Percentiles rank a stretch among this genome's conserved stretches.
These are phyloP conservation scores for Agrotis puta DNA, from an alignment of 2,888 invertebrate species.

Conservation along the genomic window DNA sequence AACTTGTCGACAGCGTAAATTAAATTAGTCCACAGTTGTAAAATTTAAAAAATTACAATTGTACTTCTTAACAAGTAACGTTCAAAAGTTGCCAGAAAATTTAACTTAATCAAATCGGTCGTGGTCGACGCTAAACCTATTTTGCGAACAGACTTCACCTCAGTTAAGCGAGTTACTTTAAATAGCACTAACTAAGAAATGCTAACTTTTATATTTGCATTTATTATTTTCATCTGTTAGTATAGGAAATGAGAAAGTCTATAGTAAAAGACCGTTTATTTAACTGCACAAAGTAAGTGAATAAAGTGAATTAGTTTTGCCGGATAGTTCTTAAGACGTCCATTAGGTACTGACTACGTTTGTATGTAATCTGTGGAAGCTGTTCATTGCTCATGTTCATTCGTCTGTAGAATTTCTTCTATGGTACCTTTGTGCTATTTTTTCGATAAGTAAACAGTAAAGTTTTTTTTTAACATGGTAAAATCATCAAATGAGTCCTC, in stretches of 20 bases:
- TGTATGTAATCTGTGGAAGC: background rate
- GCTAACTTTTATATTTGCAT: constrained; percentile 82
- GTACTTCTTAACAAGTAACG: constrained; percentile 79
- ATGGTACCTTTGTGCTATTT: no score
- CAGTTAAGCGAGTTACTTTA: constrained; percentile 82
- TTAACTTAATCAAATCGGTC: constrained; percentile 86
- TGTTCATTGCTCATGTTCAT: background rate
- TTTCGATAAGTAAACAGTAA: no score
- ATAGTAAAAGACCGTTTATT: constrained; percentile 36
- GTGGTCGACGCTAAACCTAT: constrained; percentile 85
- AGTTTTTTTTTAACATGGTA: no score
- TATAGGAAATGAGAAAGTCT: constrained; percentile 47
- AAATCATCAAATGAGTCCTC: no score
- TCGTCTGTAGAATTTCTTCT: background rate
- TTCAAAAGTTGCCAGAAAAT: constrained; percentile 85
- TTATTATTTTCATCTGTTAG: constrained; percentile 66
- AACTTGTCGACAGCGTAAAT: constrained; percentile 66
- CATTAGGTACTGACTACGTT: constrained; percentile 1
- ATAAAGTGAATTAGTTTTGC: constrained; percentile 34
- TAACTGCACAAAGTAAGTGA: constrained; percentile 28
- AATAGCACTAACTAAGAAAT: constrained; percentile 78
- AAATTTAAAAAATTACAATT: constrained; percentile 76
- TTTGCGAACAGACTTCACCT: constrained; percentile 83
- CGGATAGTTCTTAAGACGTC: constrained; percentile 15
- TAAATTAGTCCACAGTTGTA: constrained; percentile 62